Conservation (phyloP, 2,888 invertebrate genomes). For the Alloplasta piceator region DNA sequence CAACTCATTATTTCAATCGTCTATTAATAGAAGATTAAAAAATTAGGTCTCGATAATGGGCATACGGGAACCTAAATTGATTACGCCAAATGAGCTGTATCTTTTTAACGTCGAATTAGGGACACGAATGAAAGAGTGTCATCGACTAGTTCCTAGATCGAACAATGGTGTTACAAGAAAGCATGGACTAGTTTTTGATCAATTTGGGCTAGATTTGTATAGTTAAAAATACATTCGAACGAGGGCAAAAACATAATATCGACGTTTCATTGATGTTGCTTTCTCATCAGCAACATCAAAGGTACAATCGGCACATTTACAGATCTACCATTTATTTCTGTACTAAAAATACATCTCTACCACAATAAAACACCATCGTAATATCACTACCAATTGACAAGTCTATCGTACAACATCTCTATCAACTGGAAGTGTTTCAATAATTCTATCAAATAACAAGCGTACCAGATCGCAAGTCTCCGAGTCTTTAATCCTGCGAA, state of each 20-base stretch:
- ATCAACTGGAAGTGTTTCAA: no score
- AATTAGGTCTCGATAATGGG: constrained; percentile 28
- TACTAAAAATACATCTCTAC: no score
- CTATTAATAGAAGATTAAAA: constrained; percentile 40
- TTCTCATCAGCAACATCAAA: no score
- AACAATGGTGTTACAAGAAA: neutral
- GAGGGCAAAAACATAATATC: neutral
- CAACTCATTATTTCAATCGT: neutral
- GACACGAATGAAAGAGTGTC: neutral
- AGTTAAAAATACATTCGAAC: neutral
- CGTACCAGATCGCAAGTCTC: no score
- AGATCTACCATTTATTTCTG: no score
- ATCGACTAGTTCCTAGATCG: constrained; percentile 4
- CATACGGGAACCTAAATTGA: constrained; percentile 28
- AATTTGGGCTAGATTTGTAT: neutral
- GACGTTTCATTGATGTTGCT: no score
- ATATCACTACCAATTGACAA: no score
- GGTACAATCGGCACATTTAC: no score
- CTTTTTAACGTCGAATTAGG: constrained; percentile 8
- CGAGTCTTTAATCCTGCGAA: no score
- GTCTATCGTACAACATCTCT: no score
- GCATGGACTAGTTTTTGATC: neutral
- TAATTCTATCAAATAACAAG: no score
- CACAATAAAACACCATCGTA: no score
- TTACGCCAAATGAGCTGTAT: constrained; percentile 9